These are phyloP conservation scores for Mohoua ochrocephala DNA, from an alignment of 2,113 vertebrate genomes.

Conservation along the genomic window DNA sequence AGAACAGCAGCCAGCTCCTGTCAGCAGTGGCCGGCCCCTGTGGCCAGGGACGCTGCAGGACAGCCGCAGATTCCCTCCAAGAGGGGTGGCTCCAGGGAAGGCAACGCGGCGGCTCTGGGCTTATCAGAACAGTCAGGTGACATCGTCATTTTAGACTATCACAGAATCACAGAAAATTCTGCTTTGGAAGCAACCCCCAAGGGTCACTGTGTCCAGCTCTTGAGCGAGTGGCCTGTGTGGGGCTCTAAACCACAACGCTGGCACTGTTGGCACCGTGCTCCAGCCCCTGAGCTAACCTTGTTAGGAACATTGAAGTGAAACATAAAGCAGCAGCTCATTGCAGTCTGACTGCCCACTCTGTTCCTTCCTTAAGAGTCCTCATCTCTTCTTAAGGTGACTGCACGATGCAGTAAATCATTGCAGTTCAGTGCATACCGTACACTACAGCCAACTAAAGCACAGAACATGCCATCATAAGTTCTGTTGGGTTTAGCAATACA, in stretches of 20 bases:
- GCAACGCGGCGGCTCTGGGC: too few species aligned
- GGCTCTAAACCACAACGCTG: neutral
- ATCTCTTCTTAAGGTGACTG: neutral
- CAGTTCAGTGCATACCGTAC: neutral
- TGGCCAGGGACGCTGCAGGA: too few species aligned
- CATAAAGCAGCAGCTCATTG: neutral
- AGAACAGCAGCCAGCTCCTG: too few species aligned
- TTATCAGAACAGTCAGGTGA: neutral
- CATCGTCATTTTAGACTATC: neutral
- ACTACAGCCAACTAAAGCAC: neutral
- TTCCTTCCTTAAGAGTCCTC: neutral
- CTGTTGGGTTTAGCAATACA: neutral
- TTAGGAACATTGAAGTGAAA: neutral
- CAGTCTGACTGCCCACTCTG: neutral
- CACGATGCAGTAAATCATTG: neutral
- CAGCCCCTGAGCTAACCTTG: neutral
- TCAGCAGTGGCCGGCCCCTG: too few species aligned
- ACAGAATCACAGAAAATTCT: neutral
- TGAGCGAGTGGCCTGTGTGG: too few species aligned
- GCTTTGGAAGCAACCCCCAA: neutral
- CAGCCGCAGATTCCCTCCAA: too few species aligned
- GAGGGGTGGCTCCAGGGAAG: too few species aligned
- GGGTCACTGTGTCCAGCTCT: neutral
- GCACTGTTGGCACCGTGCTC: neutral
- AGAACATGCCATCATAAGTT: neutral